A percentile compares a stretch with the other conserved stretches of the same genome.
Conservation (phyloP, 2,888 invertebrate species). For the Phytoseiulus persimilis region DNA sequence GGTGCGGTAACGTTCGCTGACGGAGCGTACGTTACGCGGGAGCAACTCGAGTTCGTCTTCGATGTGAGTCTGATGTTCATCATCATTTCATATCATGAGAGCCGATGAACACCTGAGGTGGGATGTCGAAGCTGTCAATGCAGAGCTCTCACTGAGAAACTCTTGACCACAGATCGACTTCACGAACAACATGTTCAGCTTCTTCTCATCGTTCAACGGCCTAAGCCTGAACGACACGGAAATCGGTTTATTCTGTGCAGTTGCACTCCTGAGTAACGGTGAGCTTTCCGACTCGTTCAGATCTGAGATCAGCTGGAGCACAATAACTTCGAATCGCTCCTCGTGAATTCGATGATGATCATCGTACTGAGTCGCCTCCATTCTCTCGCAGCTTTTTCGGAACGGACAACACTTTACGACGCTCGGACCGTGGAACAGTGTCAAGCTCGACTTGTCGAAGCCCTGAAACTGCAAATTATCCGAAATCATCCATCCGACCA, state of each 20-base stretch:
- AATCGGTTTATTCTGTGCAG: slow-evolving; percentile 75
- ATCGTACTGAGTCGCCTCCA: not conserved
- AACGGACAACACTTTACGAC: slow-evolving; percentile 71
- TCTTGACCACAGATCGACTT: slow-evolving; percentile 64
- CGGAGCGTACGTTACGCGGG: slow-evolving; percentile 70
- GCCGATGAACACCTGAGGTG: too few species aligned
- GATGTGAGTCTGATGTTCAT: too few species aligned
- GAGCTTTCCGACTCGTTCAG: slow-evolving; percentile 39
- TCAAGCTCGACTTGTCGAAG: slow-evolving; percentile 73
- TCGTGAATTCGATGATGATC: too few species aligned
- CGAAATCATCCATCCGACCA: slow-evolving; percentile 59
- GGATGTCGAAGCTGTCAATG: too few species aligned
- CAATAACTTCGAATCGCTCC: not conserved
- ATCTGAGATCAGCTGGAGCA: not conserved
- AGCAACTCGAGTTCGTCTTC: slow-evolving; percentile 76
- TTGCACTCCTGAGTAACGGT: slow-evolving; percentile 65
- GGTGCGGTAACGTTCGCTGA: slow-evolving; percentile 70
- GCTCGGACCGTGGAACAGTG: slow-evolving; percentile 67
- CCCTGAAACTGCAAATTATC: slow-evolving; percentile 67
- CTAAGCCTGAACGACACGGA: slow-evolving; percentile 77
- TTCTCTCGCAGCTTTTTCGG: slow-evolving; percentile 52
- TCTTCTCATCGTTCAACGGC: slow-evolving; percentile 61
- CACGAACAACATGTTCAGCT: slow-evolving; percentile 69
- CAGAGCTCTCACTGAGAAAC: not conserved
- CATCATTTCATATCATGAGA: too few species aligned